A percentile compares a stretch with the other conserved stretches of the same genome.
phyloP scores from a whole-genome alignment of 2,888 invertebrate species.

The Harpagoxenus sublaevis region DNA sequence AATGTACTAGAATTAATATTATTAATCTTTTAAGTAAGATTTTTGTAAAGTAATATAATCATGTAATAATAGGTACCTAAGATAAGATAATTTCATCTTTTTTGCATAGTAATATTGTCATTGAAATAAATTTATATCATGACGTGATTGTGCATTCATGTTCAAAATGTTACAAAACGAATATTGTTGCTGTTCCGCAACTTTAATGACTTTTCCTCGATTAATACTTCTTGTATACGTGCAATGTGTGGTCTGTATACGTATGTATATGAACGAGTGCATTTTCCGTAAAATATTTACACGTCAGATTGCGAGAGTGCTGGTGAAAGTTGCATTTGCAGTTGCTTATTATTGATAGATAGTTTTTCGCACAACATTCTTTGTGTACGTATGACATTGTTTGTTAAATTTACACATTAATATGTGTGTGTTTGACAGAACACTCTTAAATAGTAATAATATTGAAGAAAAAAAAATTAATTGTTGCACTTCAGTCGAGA shows the following conservation, averaged over 20 bases:
- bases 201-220: not conserved
- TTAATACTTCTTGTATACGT: not conserved
- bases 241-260: too few species aligned
- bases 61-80: too few species aligned
- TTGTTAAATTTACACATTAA: not conserved
- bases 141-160: not conserved
- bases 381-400: not conserved
- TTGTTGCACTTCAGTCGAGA: not conserved
- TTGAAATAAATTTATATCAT: not conserved
- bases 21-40: not conserved
- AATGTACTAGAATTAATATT: not conserved
- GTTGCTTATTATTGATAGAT: not conserved
- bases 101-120: too few species aligned
- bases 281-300: conserved; percentile 4
- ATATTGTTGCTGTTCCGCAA: not conserved
- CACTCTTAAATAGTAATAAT: not conserved
- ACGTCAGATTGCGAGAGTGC: not conserved
- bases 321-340: not conserved
- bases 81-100: too few species aligned
- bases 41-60: too few species aligned
- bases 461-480: not conserved
- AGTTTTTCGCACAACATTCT: not conserved
- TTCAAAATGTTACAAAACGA: not conserved
- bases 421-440: not conserved
- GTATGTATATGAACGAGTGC: too few species aligned